Base-by-base conservation (phyloP, 2,113 vertebrate genomes). In the Rhadina sibilatrix region DNA sequence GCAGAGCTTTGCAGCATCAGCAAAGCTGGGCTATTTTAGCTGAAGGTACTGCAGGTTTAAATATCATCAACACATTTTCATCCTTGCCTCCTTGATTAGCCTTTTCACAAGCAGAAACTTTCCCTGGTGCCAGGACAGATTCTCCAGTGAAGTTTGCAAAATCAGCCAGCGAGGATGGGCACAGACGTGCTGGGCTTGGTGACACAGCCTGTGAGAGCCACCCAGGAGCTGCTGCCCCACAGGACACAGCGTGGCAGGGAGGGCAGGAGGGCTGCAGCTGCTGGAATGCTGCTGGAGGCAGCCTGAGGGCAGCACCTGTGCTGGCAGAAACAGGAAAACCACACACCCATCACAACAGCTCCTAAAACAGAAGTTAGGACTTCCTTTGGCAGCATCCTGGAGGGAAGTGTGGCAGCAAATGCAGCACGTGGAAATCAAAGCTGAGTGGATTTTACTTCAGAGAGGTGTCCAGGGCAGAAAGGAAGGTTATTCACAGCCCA, bases 51-150 rank as follows among this genome's bases (percentile, higher is more conserved):
- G 27, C 56, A 64, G 71, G 83, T 80, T 96, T 90, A 77, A 91
- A 66, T 10, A 46, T 6, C 77, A 83, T 96, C 71, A 95, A 59
- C 50, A 63, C 56, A 15, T 93, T 95, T 95, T 60, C 86, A 76
- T 89, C 35, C 77, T 81, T 49, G 46, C 86, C 83, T 89, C 85
- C 86, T 85, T 59, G 75, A 90, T 94, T 31, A 86, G 81, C 81
- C 85, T 86, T 94, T 83, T 44, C 66, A 65, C 1, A 0, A 0
- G 74, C 3, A 40, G 33, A 69, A 71, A 2, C 66, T 71, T 79
- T 37, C 52, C 64, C 46, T 30, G n/a, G 46, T 84, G 84, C 92
- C 85, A 68, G 61, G 81, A 80, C 21, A 57, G 79, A 69, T 71
- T 79, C 47, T 11, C 17, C 54, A 53, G 79, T 16, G 21, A 86